Base-by-base conservation (phyloP, 2,113 vertebrate genomes). In the Acinonyx jubatus region DNA sequence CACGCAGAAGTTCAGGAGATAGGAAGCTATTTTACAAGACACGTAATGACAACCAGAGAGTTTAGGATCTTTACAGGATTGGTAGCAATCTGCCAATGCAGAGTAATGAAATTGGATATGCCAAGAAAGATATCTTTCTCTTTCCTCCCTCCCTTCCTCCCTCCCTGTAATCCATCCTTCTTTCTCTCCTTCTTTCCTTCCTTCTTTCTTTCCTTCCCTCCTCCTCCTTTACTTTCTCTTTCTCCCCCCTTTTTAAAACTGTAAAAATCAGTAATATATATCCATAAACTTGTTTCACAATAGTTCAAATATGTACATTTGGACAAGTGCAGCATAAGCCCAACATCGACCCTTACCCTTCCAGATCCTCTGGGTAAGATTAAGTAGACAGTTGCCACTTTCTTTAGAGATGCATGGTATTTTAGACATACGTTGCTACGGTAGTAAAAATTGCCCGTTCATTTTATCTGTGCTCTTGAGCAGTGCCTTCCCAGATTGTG, bases 1-100 rank as follows among this genome's bases (percentile, higher is more conserved):
- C 0, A 27, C 0, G n/a, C 73, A 52, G 63, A 55, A 89, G 50
- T 83, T 36, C 65, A 31, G 41, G 0, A 52, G 85, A 78, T 19
- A 91, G 81, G 79, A 4, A 4, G n/a, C 93, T 57, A 31, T 94
- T 78, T 87, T 81, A 86, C 0, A 12, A 78, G 91, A 63, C 57
- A 84, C 76, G 69, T 65, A 61, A 91, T 66, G 74, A 81, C 55
- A 92, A 87, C 18, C 25, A 15, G 79, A 86, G 10, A 91, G 52
- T 74, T 80, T 68, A 82, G 69, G 76, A 71, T 66, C 52, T 88
- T 92, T 91, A 38, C 41, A 78, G 83, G 66, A 84, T 66, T 33
- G 66, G 79, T 76, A 33, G 66, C 31, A 6, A 38, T 71, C 69
- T 21, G 23, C 27, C 52, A 57, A 45, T 29, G 61, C 38, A 83